Percentiles rank a stretch among this genome's conserved stretches.
These are phyloP conservation scores for Ceyx erithaca DNA, from an alignment of 2,797 vertebrate species.

Conservation along the genomic window DNA sequence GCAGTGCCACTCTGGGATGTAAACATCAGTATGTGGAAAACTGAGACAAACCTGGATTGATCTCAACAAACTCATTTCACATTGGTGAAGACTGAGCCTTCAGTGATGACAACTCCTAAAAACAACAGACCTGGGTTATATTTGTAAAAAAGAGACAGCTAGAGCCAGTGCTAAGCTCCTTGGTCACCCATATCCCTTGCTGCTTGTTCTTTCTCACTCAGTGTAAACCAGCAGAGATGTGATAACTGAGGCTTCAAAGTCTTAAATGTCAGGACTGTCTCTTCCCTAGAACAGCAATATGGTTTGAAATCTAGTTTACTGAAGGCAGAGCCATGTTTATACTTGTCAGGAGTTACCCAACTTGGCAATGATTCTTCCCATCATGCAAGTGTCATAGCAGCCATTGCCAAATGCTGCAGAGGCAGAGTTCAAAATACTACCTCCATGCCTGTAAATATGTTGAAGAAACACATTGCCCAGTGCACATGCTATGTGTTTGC, in stretches of 20 bases:
- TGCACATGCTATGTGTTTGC: not conserved
- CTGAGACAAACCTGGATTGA: not conserved
- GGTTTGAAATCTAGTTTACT: slow-evolving; percentile 13
- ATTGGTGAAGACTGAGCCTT: not conserved
- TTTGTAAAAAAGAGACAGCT: not conserved
- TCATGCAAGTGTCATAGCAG: slow-evolving; percentile 23
- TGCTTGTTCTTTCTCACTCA: not conserved
- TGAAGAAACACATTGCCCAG: not conserved
- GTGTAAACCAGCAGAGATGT: not conserved
- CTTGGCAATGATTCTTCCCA: slow-evolving; percentile 22
- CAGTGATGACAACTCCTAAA: not conserved
- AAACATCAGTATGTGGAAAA: not conserved
- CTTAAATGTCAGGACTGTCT: not conserved
- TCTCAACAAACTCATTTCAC: not conserved
- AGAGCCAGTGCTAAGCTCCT: not conserved
- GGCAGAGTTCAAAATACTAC: slow-evolving; percentile 51
- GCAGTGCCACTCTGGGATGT: not conserved
- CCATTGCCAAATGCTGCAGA: slow-evolving; percentile 35
- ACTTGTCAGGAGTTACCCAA: slow-evolving; percentile 63
- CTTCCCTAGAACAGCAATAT: not conserved
- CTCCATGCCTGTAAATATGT: not conserved
- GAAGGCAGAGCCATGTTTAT: slow-evolving; percentile 53
- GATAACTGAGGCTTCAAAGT: not conserved
- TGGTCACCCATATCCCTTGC: not conserved
- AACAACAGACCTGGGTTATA: not conserved